These are phyloP conservation scores for Sturnira hondurensis DNA, from an alignment of 2,113 vertebrate species.

Conservation along the genomic window DNA sequence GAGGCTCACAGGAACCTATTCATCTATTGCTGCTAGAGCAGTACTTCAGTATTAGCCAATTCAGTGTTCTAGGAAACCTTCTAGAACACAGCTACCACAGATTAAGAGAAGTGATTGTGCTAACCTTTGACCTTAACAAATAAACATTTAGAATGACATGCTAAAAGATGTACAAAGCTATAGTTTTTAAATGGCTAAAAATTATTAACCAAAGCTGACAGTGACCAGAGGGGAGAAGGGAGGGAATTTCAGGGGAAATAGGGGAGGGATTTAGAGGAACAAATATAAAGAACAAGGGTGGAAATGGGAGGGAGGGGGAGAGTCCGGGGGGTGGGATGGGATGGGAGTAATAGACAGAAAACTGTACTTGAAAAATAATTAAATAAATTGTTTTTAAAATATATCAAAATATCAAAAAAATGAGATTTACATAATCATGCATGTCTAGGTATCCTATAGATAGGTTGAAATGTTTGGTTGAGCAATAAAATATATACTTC, in stretches of 20 bases:
- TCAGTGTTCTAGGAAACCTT: not conserved
- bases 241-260: no score
- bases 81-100: not conserved
- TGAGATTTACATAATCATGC: not conserved
- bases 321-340: no score
- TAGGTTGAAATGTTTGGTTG: not conserved
- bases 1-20: not conserved
- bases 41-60: not conserved
- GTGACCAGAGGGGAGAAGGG: no score
- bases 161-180: not conserved
- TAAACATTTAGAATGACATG: not conserved
- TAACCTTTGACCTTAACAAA: not conserved
- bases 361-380: no score
- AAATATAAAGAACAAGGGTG: no score
- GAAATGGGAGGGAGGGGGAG: no score
- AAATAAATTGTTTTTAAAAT: no score
- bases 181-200: not conserved
- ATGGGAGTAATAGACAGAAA: no score
- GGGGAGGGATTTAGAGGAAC: no score
- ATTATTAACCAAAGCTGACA: not conserved
- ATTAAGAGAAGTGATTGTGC: not conserved
- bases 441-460: not conserved
- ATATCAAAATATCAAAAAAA: constrained; percentile 14
- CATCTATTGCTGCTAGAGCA: not conserved
- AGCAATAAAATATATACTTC: not conserved